Evolutionary conservation across 2,888 invertebrate genomes (phyloP).

Genomic region (Mantis religiosa): DNA sequence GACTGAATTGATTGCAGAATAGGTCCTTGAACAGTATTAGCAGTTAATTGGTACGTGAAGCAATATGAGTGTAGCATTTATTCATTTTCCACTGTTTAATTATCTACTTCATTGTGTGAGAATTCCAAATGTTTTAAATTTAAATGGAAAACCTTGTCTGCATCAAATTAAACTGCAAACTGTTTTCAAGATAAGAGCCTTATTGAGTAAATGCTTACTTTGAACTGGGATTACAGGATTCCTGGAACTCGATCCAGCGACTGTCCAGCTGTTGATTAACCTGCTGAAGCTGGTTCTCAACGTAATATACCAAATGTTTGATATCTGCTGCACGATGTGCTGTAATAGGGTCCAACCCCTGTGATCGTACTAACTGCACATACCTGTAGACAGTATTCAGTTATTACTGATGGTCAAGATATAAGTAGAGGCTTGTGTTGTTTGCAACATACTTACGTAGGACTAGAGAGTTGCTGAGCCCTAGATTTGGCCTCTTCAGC

Average conservation of each 20-base stretch:
- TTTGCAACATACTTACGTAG: conserved; percentile 32
- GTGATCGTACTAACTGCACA: conserved; percentile 43
- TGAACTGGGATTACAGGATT: conserved; percentile 46
- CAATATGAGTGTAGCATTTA: no score
- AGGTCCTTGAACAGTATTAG: no score
- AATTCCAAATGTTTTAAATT: no score
- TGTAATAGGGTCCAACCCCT: conserved; percentile 61
- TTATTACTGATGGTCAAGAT: background rate
- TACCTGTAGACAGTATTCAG: conserved; percentile 30
- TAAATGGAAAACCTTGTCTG: background rate
- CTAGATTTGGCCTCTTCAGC: conserved; percentile 54
- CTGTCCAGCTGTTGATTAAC: conserved; percentile 68
- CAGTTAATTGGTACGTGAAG: no score
- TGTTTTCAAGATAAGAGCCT: background rate
- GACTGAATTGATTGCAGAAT: no score
- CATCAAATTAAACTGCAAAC: background rate
- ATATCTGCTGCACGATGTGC: conserved; percentile 65
- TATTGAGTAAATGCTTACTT: conserved; percentile 29
- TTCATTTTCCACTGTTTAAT: no score
- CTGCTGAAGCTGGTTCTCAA: conserved; percentile 70
- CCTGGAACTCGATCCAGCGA: conserved; percentile 67
- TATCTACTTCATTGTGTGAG: no score
- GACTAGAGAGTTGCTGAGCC: conserved; percentile 34
- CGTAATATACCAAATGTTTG: conserved; percentile 63
- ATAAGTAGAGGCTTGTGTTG: background rate